Conservation (phyloP, 2,797 vertebrate genomes). For the Numenius phaeopus region DNA sequence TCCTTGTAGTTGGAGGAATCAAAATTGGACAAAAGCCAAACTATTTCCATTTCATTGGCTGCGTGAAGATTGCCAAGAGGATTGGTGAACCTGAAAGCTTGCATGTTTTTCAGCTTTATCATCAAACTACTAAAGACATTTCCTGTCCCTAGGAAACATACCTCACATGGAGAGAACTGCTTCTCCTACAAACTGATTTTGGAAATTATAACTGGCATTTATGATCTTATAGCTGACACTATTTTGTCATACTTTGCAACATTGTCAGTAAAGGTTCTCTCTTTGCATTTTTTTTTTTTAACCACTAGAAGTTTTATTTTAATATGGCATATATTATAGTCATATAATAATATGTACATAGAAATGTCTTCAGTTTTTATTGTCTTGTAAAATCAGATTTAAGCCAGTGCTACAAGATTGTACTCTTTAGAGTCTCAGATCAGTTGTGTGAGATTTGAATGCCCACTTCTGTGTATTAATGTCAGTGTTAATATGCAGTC, state of each 20-base stretch:
- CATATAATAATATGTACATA: neutral
- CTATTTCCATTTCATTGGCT: neutral
- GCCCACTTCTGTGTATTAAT: neutral
- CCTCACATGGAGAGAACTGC: neutral
- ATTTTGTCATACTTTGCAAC: neutral
- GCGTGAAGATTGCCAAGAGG: neutral
- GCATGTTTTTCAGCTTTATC: neutral
- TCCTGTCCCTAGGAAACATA: neutral
- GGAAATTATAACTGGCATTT: neutral
- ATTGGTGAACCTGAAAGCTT: neutral
- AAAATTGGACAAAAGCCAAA: neutral
- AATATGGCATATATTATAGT: neutral
- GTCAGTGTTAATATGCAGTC: neutral
- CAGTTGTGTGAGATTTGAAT: neutral
- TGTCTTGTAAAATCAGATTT: neutral
- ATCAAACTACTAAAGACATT: neutral
- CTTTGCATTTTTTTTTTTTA: neutral
- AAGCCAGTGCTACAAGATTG: neutral
- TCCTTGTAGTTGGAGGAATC: neutral
- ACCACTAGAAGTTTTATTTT: neutral
- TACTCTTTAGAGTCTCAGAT: neutral
- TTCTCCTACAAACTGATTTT: neutral
- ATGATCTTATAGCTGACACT: neutral
- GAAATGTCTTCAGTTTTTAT: neutral
- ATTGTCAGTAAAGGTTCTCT: neutral